These are phyloP conservation scores for Eupristina koningsbergeri DNA, from an alignment of 1,140 invertebrate genomes.

Conservation along the genomic window DNA sequence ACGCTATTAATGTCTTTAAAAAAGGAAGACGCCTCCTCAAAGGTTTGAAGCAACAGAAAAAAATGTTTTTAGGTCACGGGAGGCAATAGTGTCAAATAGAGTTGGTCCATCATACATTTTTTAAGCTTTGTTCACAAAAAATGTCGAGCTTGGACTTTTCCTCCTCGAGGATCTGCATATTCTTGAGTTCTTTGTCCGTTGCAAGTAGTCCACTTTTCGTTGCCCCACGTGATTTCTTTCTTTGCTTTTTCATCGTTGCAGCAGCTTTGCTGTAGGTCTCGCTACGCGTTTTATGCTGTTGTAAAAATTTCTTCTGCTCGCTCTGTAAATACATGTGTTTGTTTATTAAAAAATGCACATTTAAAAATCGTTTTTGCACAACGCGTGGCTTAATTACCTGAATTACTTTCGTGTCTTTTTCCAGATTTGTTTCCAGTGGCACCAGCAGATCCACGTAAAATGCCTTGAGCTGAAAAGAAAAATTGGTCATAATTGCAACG, in stretches of 20 bases:
- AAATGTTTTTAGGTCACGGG: neutral
- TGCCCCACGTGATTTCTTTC: conserved; percentile 85
- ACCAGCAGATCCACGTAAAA: conserved; percentile 94
- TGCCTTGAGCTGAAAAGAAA: conserved; percentile 84
- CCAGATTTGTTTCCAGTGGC: conserved; percentile 91
- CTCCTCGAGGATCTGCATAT: conserved; percentile 91
- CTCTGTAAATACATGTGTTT: conserved; percentile 75
- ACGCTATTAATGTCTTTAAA: too few relatives aligned
- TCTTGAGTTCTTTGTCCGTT: conserved; percentile 93
- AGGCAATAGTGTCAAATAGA: neutral
- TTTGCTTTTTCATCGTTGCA: conserved; percentile 90
- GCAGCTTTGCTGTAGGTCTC: conserved; percentile 92
- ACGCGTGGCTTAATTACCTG: conserved; percentile 78
- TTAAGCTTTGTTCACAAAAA: conserved; percentile 91
- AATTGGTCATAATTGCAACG: neutral
- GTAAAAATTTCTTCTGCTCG: conserved; percentile 91
- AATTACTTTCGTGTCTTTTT: conserved; percentile 94
- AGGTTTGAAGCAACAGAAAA: neutral
- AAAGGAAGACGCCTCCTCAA: too few relatives aligned
- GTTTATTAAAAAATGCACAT: neutral
- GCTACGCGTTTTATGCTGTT: conserved; percentile 89
- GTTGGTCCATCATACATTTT: conserved; percentile 80
- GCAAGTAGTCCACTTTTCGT: conserved; percentile 84
- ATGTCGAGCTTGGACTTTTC: conserved; percentile 91
- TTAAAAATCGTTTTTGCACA: neutral